These are phyloP conservation scores for Falcaria lacertinaria DNA, from an alignment of 2,888 invertebrate genomes.

Conservation along the genomic window DNA sequence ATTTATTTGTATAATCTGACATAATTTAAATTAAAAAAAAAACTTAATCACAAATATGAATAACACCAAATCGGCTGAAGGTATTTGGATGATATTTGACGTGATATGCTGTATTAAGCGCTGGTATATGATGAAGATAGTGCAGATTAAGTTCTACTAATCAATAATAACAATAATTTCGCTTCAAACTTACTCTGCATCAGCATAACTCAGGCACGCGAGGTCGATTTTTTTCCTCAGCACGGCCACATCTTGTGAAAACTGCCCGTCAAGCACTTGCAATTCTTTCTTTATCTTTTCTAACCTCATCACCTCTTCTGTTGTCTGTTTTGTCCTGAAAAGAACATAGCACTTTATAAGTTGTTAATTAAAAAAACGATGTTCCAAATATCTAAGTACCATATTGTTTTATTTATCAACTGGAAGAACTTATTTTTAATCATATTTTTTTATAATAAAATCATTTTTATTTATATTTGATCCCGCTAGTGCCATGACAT, in stretches of 20 bases:
- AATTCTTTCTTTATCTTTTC: conserved; percentile 82
- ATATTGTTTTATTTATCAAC: conserved; percentile 44
- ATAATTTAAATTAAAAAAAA: too few relatives aligned
- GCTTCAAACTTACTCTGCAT: conserved; percentile 88
- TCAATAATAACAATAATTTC: too few relatives aligned
- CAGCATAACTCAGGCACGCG: conserved; percentile 85
- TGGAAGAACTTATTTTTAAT: conserved; percentile 38
- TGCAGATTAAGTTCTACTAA: too few relatives aligned
- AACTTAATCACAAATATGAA: too few relatives aligned
- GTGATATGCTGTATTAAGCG: too few relatives aligned
- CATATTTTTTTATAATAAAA: conserved; percentile 18
- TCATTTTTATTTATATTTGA: conserved; percentile 6
- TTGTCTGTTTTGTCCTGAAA: conserved; percentile 85
- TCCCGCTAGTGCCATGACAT: neutral
- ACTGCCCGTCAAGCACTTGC: conserved; percentile 81
- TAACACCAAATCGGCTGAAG: too few relatives aligned
- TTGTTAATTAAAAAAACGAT: neutral
- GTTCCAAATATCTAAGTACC: conserved; percentile 23
- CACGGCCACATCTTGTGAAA: conserved; percentile 87
- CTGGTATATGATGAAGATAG: too few relatives aligned
- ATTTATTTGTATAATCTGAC: too few relatives aligned
- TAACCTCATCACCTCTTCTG: conserved; percentile 82
- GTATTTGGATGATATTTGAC: too few relatives aligned
- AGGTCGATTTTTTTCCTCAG: conserved; percentile 88
- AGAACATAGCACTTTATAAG: neutral